These are phyloP conservation scores for Mesocentrotus franciscanus DNA, from an alignment of 53 echinoderm and acorn worm species.

Conservation along the genomic window DNA sequence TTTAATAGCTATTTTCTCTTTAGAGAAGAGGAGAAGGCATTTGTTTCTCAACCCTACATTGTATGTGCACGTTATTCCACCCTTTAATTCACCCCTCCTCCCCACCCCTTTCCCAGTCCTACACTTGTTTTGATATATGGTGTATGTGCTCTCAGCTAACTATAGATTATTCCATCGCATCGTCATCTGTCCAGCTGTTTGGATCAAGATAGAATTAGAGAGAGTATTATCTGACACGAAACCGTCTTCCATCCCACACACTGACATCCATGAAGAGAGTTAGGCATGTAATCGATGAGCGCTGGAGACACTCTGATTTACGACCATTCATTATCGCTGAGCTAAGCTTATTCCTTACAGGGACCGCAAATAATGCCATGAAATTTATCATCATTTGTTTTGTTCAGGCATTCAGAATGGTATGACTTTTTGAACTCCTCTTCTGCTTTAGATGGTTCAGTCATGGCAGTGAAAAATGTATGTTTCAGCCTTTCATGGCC, in stretches of 20 bases:
- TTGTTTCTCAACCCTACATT: too few species aligned
- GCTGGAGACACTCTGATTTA: neutral
- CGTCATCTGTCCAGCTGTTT: constrained; percentile 25
- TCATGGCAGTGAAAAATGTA: neutral
- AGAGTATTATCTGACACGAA: neutral
- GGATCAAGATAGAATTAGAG: neutral
- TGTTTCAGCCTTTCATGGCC: neutral
- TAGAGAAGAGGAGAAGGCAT: too few species aligned
- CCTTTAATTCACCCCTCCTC: too few species aligned
- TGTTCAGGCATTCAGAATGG: neutral
- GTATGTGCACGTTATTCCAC: too few species aligned
- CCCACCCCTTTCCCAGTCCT: too few species aligned
- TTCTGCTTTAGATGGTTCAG: neutral
- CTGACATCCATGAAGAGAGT: neutral
- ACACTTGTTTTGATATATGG: neutral
- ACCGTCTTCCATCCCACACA: neutral
- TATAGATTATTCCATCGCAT: neutral
- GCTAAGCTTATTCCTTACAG: neutral
- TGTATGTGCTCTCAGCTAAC: neutral
- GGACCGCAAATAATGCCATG: neutral
- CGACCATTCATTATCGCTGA: neutral
- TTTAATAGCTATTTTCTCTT: too few species aligned
- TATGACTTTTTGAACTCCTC: neutral
- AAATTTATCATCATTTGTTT: neutral
- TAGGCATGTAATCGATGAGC: neutral